Base-by-base conservation (phyloP, 2,888 invertebrate genomes). In the Tipula helvola region DNA sequence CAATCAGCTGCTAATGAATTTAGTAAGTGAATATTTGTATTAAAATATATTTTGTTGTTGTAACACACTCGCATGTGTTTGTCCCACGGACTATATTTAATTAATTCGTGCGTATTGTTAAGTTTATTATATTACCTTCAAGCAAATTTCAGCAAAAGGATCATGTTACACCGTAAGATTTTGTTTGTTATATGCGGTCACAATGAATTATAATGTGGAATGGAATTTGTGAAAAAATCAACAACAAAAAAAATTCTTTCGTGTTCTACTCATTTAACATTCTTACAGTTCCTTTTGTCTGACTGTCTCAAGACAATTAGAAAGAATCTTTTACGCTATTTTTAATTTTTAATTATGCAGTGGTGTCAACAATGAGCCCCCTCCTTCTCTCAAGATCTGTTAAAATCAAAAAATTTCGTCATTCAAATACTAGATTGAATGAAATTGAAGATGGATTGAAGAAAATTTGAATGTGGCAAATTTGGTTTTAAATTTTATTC, bases 1-100 rank as follows among this genome's bases (percentile, higher is more conserved):
- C 92, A 90, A 87, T 87, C 88, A 84, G 88, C 88, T 89, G 90
- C 91, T 90, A 90, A 91, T 91, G 89, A 88, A 88, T 88, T 52
- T 41, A 84, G 83, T 84, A 84, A 84, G 83, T 84, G 83, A 13
- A 36, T 83, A 84, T 84, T 28, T 28, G 2, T 28, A 28, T 28
- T 28, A 28, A 28, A 28, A 2, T 28, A 28, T 28, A 28, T 28
- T 28, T n/a, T 84, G 5, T 16, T 57, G 47, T 52, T 52, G 47
- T 52, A n/a, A n/a, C 41, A 41, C 41, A 41, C 12, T 57, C 18
- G 57, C 10, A 57, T 57, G 57, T 28, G 28, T 28, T 28, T 57
- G 57, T 57, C 57, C 57, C 57, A 57, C 57, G 57, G 57, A 57
- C 57, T 57, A 57, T 18, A 57, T 57, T 57, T 57, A 57, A 57